Conservation (phyloP, 2,797 vertebrate genomes). For the Sus cebifrons region DNA sequence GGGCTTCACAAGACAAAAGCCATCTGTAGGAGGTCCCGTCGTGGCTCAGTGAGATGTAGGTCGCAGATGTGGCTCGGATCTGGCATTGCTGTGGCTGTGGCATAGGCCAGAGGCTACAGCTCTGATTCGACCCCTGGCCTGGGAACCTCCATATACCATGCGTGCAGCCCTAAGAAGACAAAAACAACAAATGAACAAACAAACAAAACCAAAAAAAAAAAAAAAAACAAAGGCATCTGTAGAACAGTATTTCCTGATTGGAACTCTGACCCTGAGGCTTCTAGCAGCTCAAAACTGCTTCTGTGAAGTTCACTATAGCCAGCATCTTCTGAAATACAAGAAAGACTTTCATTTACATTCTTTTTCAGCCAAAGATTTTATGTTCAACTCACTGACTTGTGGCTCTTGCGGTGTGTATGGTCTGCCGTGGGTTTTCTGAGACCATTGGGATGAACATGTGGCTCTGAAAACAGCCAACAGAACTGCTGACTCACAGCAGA, state of each 20-base stretch:
- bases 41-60: too few relatives aligned
- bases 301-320: slow-evolving; percentile 47
- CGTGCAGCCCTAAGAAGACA: too few relatives aligned
- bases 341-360: neutral
- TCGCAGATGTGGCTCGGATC: too few relatives aligned
- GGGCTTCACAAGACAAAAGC: neutral
- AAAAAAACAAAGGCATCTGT: neutral
- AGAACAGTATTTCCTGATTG: slow-evolving; percentile 49
- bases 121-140: too few relatives aligned
- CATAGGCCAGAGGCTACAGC: too few relatives aligned
- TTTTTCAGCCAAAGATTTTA: neutral
- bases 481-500: neutral
- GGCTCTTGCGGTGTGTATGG: neutral
- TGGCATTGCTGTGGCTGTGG: too few relatives aligned
- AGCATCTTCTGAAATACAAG: neutral
- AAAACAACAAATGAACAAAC: too few relatives aligned
- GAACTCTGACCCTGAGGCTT: neutral
- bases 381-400: neutral
- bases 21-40: neutral
- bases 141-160: too few relatives aligned
- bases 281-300: neutral
- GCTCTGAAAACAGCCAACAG: neutral
- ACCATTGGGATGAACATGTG: neutral
- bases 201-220: too few relatives aligned
- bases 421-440: neutral